Conservation (phyloP, 2,113 vertebrate genomes). For the Mormoops blainvillei region DNA sequence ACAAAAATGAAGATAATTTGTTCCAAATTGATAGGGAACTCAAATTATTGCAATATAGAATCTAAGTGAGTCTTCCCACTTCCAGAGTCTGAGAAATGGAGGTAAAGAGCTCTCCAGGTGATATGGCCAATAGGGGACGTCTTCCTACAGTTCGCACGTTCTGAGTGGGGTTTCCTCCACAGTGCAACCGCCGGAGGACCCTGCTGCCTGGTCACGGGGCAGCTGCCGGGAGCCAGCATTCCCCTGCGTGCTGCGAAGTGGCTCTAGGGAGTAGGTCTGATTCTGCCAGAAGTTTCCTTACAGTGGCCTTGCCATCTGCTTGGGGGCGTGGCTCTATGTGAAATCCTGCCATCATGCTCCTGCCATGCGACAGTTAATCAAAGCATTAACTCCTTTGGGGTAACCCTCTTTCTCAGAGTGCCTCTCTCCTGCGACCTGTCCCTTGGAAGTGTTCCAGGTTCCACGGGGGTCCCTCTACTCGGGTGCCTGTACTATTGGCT, state of each 20-base stretch:
- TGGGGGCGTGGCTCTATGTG: background rate
- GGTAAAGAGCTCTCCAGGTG: background rate
- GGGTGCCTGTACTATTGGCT: background rate
- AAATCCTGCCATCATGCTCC: background rate
- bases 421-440: background rate
- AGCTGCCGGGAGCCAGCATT: background rate
- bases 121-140: background rate
- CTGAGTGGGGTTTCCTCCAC: background rate
- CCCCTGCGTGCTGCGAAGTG: background rate
- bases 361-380: background rate
- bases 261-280: background rate
- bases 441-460: conserved; percentile 41
- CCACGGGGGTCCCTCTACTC: background rate
- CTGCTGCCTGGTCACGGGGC: background rate
- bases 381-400: background rate
- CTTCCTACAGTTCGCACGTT: no score
- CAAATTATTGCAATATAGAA: background rate
- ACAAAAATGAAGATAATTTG: background rate
- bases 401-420: background rate
- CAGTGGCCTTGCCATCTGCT: background rate
- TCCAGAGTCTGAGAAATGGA: background rate
- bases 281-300: background rate
- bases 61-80: conserved; percentile 37
- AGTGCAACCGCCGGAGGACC: background rate
- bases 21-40: background rate